Evolutionary conservation across 2,113 vertebrate genomes (phyloP).

Genomic region (Vimba vimba): DNA sequence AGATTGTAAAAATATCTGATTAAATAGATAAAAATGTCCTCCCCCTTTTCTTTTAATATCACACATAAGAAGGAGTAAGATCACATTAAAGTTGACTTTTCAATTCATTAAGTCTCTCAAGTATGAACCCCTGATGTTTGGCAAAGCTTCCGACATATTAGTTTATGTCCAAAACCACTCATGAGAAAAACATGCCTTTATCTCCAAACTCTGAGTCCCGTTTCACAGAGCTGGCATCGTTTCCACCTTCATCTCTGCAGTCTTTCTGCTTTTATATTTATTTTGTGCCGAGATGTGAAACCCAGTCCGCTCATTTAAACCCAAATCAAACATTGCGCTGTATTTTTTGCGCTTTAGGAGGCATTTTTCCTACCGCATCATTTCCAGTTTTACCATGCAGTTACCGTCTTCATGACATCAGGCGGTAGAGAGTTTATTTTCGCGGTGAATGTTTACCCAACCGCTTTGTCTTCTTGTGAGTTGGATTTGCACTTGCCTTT

Average conservation of each 20-base stretch:
- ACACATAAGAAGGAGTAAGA: neutral
- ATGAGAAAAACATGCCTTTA: constrained; percentile 22
- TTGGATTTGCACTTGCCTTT: neutral
- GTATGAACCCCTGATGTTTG: neutral
- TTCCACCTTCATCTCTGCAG: constrained; percentile 4
- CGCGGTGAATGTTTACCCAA: neutral
- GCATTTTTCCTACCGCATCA: constrained; percentile 8
- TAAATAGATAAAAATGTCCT: neutral
- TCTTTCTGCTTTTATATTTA: constrained; percentile 28
- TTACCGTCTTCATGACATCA: constrained; percentile 23
- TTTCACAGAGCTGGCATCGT: neutral
- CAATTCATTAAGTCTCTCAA: neutral
- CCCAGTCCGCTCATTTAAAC: constrained; percentile 37
- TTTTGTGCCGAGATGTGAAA: constrained; percentile 28
- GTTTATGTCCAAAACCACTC: constrained; percentile 3
- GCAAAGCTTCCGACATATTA: neutral
- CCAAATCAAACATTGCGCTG: constrained; percentile 28
- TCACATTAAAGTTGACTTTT: constrained; percentile 1
- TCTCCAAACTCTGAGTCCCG: neutral
- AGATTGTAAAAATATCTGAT: neutral
- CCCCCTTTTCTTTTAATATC: no score
- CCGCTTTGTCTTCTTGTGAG: neutral
- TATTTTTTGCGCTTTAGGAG: neutral
- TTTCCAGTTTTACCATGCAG: constrained; percentile 21
- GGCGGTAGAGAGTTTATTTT: neutral